Evolutionary conservation across 2,888 invertebrate species (phyloP).

Genomic region (Diadegma fenestrale): DNA sequence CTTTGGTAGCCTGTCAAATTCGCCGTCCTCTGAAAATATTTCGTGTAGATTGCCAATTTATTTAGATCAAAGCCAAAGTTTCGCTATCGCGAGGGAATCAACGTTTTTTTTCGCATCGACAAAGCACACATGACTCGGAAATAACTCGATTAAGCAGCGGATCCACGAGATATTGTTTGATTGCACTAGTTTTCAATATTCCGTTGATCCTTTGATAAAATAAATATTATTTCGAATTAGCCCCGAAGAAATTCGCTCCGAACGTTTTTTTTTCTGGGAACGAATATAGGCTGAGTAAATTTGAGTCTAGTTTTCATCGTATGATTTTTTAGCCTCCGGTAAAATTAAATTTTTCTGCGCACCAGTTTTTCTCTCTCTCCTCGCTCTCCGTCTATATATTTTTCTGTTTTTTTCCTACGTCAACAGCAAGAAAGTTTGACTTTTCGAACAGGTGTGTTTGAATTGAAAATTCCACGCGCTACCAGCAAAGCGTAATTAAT

Average conservation of each 20-base stretch:
- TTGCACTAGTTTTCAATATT: slow-evolving; percentile 1
- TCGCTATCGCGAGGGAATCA: background rate
- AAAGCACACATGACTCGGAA: background rate
- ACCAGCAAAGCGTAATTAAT: slow-evolving; percentile 11
- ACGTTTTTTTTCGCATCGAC: background rate
- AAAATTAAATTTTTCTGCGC: slow-evolving; percentile 7
- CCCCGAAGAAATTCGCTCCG: background rate
- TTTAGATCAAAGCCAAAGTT: background rate
- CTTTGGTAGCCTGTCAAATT: background rate
- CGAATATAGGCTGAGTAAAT: slow-evolving; percentile 6
- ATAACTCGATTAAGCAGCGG: background rate
- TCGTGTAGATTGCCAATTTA: background rate
- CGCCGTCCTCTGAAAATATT: background rate
- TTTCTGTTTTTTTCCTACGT: background rate
- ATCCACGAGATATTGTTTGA: background rate
- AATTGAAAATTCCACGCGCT: slow-evolving; percentile 28
- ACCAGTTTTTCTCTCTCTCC: background rate
- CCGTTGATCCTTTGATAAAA: background rate
- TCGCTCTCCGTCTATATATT: background rate
- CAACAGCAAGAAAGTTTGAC: background rate
- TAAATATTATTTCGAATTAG: background rate
- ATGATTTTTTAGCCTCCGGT: slow-evolving; percentile 11
- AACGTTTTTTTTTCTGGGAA: background rate
- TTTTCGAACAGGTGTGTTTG: slow-evolving; percentile 28
- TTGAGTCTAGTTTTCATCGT: background rate